phyloP scores from a whole-genome alignment of 2,797 vertebrate genomes.

The Parauchenoglanis punctatus region DNA sequence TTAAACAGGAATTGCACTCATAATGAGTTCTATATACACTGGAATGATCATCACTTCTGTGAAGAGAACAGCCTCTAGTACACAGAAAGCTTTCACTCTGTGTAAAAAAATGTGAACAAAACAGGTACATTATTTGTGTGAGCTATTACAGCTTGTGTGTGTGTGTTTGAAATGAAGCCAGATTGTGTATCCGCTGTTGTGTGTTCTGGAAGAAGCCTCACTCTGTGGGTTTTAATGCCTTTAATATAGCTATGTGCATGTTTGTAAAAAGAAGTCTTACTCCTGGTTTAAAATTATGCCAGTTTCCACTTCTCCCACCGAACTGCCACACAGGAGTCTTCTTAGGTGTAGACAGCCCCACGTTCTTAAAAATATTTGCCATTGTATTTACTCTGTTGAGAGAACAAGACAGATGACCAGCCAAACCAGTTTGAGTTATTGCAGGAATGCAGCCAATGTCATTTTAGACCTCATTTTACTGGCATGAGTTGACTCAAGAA shows the following conservation, averaged over 20 bases:
- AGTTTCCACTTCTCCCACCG: constrained; percentile 56
- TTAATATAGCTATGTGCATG: neutral
- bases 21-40: neutral
- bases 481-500: neutral
- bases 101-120: neutral
- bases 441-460: neutral
- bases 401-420: neutral
- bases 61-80: neutral
- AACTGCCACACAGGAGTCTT: constrained; percentile 66
- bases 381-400: constrained; percentile 28
- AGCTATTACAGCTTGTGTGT: neutral
- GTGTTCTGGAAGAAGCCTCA: neutral
- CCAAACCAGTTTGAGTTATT: neutral
- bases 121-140: neutral
- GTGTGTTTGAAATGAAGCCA: neutral
- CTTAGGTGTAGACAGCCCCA: constrained; percentile 15
- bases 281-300: constrained; percentile 60
- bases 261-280: constrained; percentile 48
- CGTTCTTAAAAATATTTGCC: neutral
- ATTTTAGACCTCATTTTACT: neutral
- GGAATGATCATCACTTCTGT: neutral
- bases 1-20: neutral
- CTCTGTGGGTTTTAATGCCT: neutral
- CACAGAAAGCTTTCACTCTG: neutral
- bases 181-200: neutral